A percentile compares a stretch with the other conserved stretches of the same genome.
These are phyloP conservation scores for Drosophila yakuba DNA, from an alignment of 1,140 invertebrate species.

Conservation along the genomic window DNA sequence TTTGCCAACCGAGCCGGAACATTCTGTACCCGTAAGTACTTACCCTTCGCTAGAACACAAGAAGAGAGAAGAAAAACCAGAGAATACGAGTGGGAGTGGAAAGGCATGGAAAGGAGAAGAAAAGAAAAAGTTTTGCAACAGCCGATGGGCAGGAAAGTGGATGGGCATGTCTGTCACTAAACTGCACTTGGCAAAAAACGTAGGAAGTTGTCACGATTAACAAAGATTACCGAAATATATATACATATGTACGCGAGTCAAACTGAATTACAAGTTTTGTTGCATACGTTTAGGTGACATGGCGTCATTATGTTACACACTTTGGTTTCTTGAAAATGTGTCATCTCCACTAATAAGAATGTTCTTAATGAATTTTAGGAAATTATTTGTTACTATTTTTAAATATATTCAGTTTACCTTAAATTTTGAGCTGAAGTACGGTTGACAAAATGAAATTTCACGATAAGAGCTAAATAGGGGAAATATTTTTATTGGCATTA, in stretches of 20 bases:
- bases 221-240: neutral
- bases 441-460: neutral
- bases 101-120: slow-evolving; percentile 12
- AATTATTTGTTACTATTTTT: neutral
- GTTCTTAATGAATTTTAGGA: too few relatives aligned
- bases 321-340: too few relatives aligned
- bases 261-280: too few relatives aligned
- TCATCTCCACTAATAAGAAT: too few relatives aligned
- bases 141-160: slow-evolving; percentile 13
- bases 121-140: slow-evolving; percentile 34
- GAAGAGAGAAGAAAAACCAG: slow-evolving; percentile 1
- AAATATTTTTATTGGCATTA: slow-evolving; percentile 12
- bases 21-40: slow-evolving; percentile 84
- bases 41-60: slow-evolving; percentile 8
- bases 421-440: neutral
- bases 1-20: slow-evolving; percentile 84
- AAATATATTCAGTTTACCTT: neutral
- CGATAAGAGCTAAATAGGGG: neutral
- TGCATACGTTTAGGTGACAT: neutral
- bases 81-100: slow-evolving; percentile 14
- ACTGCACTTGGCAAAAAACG: slow-evolving; percentile 1
- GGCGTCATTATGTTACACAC: too few relatives aligned
- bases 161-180: slow-evolving; percentile 10
- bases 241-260: too few relatives aligned
- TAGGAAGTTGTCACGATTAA: neutral